phyloP scores from a whole-genome alignment of 2,797 vertebrate genomes.

The Otolemur crassicaudatus region DNA sequence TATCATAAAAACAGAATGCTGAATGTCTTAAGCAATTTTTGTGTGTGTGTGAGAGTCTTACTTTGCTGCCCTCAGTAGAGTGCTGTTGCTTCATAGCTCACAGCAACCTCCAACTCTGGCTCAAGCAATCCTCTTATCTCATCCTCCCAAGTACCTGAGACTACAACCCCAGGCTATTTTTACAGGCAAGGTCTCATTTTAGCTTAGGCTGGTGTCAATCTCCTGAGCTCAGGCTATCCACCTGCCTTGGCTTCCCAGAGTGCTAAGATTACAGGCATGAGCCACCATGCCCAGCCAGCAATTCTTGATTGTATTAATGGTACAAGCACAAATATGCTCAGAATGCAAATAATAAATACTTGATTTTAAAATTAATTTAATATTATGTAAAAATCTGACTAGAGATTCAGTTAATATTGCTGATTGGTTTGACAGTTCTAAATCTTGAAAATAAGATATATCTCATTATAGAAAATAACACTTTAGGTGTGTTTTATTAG shows the following conservation, averaged over 20 bases:
- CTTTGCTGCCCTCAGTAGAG: too few relatives aligned
- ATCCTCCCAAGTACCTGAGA: too few relatives aligned
- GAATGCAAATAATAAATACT: neutral
- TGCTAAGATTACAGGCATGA: too few relatives aligned
- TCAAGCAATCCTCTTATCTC: too few relatives aligned
- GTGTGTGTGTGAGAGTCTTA: too few relatives aligned
- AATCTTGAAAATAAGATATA: neutral
- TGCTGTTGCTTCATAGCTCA: too few relatives aligned
- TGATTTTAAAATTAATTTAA: slow-evolving; percentile 21
- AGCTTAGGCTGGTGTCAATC: too few relatives aligned
- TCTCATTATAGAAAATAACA: neutral
- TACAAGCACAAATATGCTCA: neutral
- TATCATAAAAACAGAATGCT: neutral
- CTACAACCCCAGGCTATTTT: too few relatives aligned
- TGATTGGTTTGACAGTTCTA: neutral
- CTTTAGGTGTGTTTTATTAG: neutral
- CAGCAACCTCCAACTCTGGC: too few relatives aligned
- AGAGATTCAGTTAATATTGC: neutral
- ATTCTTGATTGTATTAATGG: neutral
- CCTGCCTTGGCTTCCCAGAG: too few relatives aligned
- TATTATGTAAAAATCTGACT: slow-evolving; percentile 30
- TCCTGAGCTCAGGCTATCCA: too few relatives aligned
- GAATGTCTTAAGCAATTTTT: neutral
- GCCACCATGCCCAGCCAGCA: neutral
- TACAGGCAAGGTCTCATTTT: too few relatives aligned